phyloP scores from a whole-genome alignment of 2,797 vertebrate species.

The Emydoidea blandingii region DNA sequence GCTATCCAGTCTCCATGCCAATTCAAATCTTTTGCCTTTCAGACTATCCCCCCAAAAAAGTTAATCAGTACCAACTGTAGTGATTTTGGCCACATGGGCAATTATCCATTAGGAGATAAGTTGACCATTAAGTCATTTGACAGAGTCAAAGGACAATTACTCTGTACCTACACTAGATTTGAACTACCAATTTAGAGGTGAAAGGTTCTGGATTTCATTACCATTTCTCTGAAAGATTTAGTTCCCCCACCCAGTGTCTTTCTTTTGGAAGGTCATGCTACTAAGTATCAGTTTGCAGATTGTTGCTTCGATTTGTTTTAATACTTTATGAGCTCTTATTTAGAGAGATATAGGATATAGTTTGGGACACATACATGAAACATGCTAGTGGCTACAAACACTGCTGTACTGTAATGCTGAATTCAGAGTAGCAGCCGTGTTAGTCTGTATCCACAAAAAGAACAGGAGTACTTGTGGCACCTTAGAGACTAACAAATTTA shows the following conservation, averaged over 20 bases:
- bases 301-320: background rate
- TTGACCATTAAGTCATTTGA: background rate
- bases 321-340: background rate
- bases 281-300: background rate
- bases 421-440: too few species aligned
- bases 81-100: background rate
- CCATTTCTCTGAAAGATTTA: background rate
- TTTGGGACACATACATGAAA: background rate
- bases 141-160: background rate
- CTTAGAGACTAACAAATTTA: too few species aligned
- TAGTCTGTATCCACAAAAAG: too few species aligned
- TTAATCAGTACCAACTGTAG: background rate
- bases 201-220: background rate
- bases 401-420: background rate
- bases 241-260: background rate
- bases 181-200: background rate
- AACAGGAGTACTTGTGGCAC: too few species aligned
- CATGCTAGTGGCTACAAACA: background rate
- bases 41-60: background rate
- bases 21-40: background rate
- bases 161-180: background rate
- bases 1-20: background rate
- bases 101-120: background rate
- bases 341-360: background rate
- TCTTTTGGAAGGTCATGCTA: background rate